Evolutionary conservation across 1,140 invertebrate genomes (phyloP).

Genomic region (Lutraria rhynchaena): DNA sequence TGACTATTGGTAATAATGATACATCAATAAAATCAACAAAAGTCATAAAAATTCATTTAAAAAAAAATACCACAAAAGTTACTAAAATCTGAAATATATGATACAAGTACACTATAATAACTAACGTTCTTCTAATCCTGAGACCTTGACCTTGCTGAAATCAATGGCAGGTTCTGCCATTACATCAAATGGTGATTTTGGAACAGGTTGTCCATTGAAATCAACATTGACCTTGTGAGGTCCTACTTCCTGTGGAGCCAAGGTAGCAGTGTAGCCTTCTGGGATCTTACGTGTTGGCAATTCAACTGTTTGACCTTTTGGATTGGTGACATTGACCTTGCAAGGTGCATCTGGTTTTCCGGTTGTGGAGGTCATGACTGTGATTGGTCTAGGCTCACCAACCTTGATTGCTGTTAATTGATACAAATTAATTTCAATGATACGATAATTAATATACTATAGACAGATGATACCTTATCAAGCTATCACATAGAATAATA

Average conservation of each 20-base stretch:
- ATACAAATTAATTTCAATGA: background rate
- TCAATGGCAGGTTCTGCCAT: conserved; percentile 88
- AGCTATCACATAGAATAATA: background rate
- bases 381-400: conserved; percentile 88
- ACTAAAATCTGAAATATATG: too few relatives aligned
- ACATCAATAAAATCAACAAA: too few relatives aligned
- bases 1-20: too few relatives aligned
- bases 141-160: conserved; percentile 79
- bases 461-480: background rate
- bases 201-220: conserved; percentile 83
- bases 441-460: background rate
- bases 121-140: conserved; percentile 54
- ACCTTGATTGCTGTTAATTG: conserved; percentile 72
- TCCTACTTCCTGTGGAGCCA: conserved; percentile 88
- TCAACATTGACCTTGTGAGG: conserved; percentile 54
- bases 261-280: conserved; percentile 81
- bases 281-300: conserved; percentile 84
- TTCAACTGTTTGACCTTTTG: conserved; percentile 84
- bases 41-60: too few relatives aligned
- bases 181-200: conserved; percentile 96
- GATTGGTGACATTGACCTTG: conserved; percentile 80
- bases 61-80: too few relatives aligned
- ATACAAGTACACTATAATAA: too few relatives aligned
- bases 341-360: conserved; percentile 87
- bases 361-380: conserved; percentile 89